phyloP scores from a whole-genome alignment of 2,113 vertebrate genomes.

The Perca flavescens region DNA sequence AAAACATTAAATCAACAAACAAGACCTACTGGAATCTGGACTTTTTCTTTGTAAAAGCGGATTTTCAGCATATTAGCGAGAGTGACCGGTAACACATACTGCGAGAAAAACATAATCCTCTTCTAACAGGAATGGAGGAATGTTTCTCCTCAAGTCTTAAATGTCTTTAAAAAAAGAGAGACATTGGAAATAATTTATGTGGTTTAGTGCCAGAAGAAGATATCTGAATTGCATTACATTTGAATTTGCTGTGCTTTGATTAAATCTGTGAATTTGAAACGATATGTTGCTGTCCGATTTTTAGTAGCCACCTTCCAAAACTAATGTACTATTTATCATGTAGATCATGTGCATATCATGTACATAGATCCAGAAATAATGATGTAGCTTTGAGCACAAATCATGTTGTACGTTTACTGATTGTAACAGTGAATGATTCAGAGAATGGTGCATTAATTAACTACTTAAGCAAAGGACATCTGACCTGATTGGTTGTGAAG shows the following conservation, averaged over 20 bases:
- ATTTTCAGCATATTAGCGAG: constrained; percentile 39
- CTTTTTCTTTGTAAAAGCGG: constrained; percentile 21
- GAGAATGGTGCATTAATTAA: background rate
- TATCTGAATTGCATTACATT: background rate
- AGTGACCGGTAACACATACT: background rate
- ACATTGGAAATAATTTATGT: background rate
- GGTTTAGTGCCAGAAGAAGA: background rate
- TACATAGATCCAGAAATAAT: background rate
- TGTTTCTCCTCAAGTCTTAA: constrained; percentile 18
- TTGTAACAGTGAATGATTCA: background rate
- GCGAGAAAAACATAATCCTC: constrained; percentile 13
- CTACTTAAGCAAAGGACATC: background rate
- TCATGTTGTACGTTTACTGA: background rate
- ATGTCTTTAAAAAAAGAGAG: background rate
- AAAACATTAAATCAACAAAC: constrained; percentile 1
- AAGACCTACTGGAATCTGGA: constrained; percentile 13
- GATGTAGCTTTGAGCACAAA: background rate
- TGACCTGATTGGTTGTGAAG: background rate
- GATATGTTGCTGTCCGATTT: background rate
- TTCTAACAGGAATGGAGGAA: background rate
- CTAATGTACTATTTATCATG: background rate
- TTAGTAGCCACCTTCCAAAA: background rate
- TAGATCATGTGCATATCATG: background rate
- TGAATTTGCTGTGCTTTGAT: background rate
- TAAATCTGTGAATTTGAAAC: background rate